A percentile compares a stretch with the other conserved stretches of the same genome.
These are phyloP conservation scores for Astropecten irregularis DNA, from an alignment of 53 echinoderm and acorn worm genomes.

Conservation along the genomic window DNA sequence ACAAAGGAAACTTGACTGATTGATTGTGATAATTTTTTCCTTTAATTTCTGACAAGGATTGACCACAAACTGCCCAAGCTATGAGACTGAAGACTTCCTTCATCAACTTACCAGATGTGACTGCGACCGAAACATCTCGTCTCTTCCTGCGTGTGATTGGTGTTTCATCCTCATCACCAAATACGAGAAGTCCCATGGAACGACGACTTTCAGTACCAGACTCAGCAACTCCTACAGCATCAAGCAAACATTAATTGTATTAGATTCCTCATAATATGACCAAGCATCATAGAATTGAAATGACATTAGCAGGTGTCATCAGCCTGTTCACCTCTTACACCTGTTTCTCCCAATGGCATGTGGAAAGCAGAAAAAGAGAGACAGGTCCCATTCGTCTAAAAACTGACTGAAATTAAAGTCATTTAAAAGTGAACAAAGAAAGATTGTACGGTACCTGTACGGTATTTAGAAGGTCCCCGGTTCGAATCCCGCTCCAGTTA, in stretches of 20 bases:
- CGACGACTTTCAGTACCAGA: constrained; percentile 46
- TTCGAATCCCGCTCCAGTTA: too few species aligned
- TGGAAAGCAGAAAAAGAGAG: too few species aligned
- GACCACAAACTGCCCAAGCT: neutral
- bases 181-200: constrained; percentile 22
- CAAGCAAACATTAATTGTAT: neutral
- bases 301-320: neutral
- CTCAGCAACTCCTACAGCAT: neutral
- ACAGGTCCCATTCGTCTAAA: too few species aligned
- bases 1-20: neutral
- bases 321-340: neutral
- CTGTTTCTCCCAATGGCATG: neutral
- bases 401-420: too few species aligned
- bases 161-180: constrained; percentile 16
- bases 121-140: neutral
- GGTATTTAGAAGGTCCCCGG: too few species aligned
- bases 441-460: too few species aligned
- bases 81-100: neutral
- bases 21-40: neutral
- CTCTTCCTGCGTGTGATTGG: neutral
- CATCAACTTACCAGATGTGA: neutral
- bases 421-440: too few species aligned
- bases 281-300: neutral
- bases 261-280: neutral
- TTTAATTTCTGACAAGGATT: neutral